These are phyloP conservation scores for Liasis olivaceus DNA, from an alignment of 2,797 vertebrate genomes.

Conservation along the genomic window DNA sequence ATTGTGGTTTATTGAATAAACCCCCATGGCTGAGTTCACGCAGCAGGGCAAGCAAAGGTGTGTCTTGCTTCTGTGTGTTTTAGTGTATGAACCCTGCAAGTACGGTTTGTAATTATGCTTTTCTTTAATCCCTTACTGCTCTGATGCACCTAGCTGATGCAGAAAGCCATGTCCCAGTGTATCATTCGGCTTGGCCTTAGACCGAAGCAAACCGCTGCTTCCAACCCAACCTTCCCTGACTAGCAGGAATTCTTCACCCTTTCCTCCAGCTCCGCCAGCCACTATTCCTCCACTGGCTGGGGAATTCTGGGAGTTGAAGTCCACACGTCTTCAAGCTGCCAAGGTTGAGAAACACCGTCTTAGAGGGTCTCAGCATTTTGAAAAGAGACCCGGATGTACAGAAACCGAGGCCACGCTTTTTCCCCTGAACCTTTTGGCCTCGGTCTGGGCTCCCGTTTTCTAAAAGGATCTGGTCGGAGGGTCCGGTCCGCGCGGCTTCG, in stretches of 20 bases:
- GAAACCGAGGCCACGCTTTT: neutral
- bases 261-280: neutral
- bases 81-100: neutral
- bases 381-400: neutral
- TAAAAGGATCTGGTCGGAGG: neutral
- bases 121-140: neutral
- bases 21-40: neutral
- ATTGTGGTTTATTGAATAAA: neutral
- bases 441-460: neutral
- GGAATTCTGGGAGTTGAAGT: no score
- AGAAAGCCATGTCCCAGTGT: neutral
- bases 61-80: neutral
- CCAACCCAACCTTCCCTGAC: neutral
- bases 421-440: neutral
- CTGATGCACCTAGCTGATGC: neutral
- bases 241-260: neutral
- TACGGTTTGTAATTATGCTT: neutral
- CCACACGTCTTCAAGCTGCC: no score
- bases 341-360: neutral
- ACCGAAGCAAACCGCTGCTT: neutral
- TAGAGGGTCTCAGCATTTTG: neutral
- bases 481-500: neutral
- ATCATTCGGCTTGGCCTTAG: neutral
- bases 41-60: neutral
- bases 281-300: neutral